Base-by-base conservation (phyloP, 1,140 invertebrate species). In the Meloidogyne chitwoodi region DNA sequence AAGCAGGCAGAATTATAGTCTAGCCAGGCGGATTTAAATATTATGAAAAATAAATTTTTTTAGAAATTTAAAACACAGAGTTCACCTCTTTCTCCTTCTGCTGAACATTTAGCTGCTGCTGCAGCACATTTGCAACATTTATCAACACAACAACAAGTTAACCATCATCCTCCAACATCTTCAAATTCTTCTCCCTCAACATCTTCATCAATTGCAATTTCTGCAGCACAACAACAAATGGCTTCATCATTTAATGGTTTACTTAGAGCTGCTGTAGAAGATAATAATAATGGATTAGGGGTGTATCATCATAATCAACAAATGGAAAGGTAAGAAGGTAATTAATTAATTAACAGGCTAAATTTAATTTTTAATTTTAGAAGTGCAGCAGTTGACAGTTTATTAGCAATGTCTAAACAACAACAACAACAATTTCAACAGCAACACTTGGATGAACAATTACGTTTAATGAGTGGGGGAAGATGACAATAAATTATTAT, bases 111-210 rank as follows among this genome's bases (percentile, higher is more conserved):
- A 34, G 71, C 48, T 5, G 10, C 6, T 10, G 44, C 74, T 69
- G 31, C 19, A 24, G 61, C 29, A 19, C 12, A 56, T 24, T 26
- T 31, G 0, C 73, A 68, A 14, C 74, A 75, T 22, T 41, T 65
- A 29, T 65, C 75, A 62, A 26, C 34, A 61, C 70, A 72, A 63
- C 71, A 74, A 64, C 71, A 72, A 27, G n/a, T n/a, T n/a, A n/a
- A n/a, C n/a, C 22, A 76, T 5, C 75, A 76, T n/a, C 75, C 19
- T n/a, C 41, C 1, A 70, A 44, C 68, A 19, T 22, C 31, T 26
- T 56, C n/a, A 44, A 41, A 22, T 48, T 44, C 34, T 48, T 44
- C 61, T 26, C 31, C 68, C 26, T 26, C 31, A 56, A 56, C 48
- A n/a, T 56, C 48, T 44, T 68, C 67, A 14, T 16, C 68, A 44